Evolutionary conservation across 2,888 invertebrate species (phyloP).

Genomic region (Lycaena phlaeas): DNA sequence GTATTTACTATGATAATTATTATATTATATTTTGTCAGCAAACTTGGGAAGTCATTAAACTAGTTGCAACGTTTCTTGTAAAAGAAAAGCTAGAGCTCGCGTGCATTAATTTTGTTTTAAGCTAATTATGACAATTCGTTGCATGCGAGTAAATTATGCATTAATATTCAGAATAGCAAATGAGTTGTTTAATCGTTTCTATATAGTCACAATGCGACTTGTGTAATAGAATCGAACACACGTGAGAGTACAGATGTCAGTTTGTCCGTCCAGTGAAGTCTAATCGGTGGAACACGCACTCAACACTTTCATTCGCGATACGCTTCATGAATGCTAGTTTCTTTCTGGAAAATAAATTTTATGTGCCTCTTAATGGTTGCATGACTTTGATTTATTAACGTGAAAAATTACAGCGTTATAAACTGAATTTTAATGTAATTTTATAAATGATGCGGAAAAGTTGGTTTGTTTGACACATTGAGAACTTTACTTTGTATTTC

Average conservation of each 20-base stretch:
- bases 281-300: constrained; percentile 33
- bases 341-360: constrained; percentile 16
- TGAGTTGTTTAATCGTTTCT: constrained; percentile 50
- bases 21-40: too few relatives aligned
- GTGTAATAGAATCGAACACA: constrained; percentile 35
- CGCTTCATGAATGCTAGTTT: constrained; percentile 21
- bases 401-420: neutral
- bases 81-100: constrained; percentile 33
- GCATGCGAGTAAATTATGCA: constrained; percentile 50
- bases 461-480: neutral
- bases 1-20: too few relatives aligned
- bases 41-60: too few relatives aligned
- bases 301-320: constrained; percentile 31
- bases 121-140: constrained; percentile 46
- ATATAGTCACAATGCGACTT: constrained; percentile 44
- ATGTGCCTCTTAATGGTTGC: constrained; percentile 16
- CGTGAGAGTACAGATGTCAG: constrained; percentile 35
- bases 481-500: too few relatives aligned
- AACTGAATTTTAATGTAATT: neutral
- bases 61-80: constrained; percentile 8
- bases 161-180: constrained; percentile 58
- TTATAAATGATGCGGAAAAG: neutral
- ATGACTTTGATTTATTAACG: constrained; percentile 18
- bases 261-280: constrained; percentile 35
- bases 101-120: constrained; percentile 55